Conservation (phyloP, 2,888 invertebrate genomes). For the Cheiracanthium punctorium region DNA sequence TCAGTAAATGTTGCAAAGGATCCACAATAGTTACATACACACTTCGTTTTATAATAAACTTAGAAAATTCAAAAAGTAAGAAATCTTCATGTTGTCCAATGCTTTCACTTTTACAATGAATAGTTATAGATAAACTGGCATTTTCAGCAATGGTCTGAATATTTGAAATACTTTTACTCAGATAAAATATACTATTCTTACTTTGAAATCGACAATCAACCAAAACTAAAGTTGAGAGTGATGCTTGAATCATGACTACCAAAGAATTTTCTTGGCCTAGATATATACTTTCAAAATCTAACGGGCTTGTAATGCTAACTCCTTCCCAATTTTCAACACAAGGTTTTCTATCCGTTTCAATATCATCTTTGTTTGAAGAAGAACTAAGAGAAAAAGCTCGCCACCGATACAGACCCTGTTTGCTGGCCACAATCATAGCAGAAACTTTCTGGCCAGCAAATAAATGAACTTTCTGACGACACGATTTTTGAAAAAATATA, state of each 20-base stretch:
- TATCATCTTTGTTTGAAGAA: conserved; percentile 22
- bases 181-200: conserved; percentile 45
- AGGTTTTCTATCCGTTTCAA: conserved; percentile 25
- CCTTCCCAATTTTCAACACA: conserved; percentile 29
- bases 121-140: conserved; percentile 11
- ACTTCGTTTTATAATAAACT: conserved; percentile 41
- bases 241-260: conserved; percentile 13
- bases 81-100: conserved; percentile 54
- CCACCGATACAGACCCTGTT: conserved; percentile 55
- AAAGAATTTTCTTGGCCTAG: conserved; percentile 53
- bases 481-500: conserved; percentile 43
- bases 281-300: conserved; percentile 43
- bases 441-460: conserved; percentile 57
- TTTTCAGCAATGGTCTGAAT: conserved; percentile 25
- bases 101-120: conserved; percentile 54
- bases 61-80: conserved; percentile 62
- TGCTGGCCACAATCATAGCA: conserved; percentile 51
- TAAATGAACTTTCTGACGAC: conserved; percentile 34
- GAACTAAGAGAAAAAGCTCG: conserved; percentile 55
- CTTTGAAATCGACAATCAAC: conserved; percentile 47
- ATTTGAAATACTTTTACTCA: conserved; percentile 18
- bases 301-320: conserved; percentile 39
- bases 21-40: conserved; percentile 44
- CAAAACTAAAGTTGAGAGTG: conserved; percentile 15
- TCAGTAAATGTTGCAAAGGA: conserved; percentile 50